Evolutionary conservation across 2,888 invertebrate species (phyloP).

Genomic region (Cheilosia vernalis): DNA sequence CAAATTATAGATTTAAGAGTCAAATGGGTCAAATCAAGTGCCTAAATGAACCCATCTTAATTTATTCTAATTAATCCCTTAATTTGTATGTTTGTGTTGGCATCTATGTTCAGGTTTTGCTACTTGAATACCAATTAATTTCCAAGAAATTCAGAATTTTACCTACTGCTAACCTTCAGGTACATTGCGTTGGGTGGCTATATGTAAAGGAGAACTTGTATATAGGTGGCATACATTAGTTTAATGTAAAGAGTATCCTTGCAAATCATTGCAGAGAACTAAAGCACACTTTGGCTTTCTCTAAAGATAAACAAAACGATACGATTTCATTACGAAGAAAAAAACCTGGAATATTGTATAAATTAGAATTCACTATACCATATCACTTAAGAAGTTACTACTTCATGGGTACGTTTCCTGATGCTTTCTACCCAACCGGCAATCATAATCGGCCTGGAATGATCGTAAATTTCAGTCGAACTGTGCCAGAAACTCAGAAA

Average conservation of each 20-base stretch:
- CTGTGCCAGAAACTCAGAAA: constrained; percentile 21
- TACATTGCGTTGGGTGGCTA: too few relatives aligned
- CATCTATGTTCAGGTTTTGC: too few relatives aligned
- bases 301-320: constrained; percentile 10
- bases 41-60: too few relatives aligned
- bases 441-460: constrained; percentile 65
- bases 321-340: not conserved
- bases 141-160: too few relatives aligned
- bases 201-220: too few relatives aligned
- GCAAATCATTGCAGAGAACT: not conserved
- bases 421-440: constrained; percentile 41
- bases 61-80: too few relatives aligned
- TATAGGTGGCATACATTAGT: not conserved
- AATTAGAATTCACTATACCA: constrained; percentile 29
- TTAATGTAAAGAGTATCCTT: not conserved
- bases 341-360: not conserved
- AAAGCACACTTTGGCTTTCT: not conserved
- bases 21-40: too few relatives aligned
- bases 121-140: too few relatives aligned
- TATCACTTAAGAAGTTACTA: constrained; percentile 34
- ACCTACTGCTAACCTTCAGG: too few relatives aligned
- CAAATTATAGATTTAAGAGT: too few relatives aligned
- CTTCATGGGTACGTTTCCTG: constrained; percentile 44
- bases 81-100: too few relatives aligned
- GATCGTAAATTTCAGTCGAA: constrained; percentile 62